phyloP scores from a whole-genome alignment of 2,113 vertebrate species.

The Cephalopholis sonnerati region DNA sequence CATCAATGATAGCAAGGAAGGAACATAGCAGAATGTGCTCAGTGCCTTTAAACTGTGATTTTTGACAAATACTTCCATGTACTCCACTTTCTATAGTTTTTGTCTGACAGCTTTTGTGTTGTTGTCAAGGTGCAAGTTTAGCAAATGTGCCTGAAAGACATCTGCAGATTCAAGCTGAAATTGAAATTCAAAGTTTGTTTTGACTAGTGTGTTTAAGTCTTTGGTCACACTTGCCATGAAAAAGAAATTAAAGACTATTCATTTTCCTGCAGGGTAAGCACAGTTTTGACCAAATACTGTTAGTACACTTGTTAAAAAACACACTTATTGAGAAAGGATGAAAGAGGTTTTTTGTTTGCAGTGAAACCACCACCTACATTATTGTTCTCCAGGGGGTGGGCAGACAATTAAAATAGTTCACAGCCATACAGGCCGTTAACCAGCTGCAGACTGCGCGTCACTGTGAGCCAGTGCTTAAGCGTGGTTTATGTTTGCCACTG shows the following conservation, averaged over 20 bases:
- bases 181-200: background rate
- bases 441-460: no score
- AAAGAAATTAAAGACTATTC: background rate
- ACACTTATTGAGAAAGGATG: no score
- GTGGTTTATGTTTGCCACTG: no score
- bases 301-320: no score
- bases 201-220: background rate
- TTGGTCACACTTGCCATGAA: background rate
- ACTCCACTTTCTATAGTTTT: background rate
- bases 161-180: background rate
- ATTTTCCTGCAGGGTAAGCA: background rate
- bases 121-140: background rate
- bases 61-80: slow-evolving; percentile 5
- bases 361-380: no score
- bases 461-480: no score
- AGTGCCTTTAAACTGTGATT: slow-evolving; percentile 32
- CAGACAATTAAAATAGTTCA: no score
- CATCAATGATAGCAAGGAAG: slow-evolving; percentile 52
- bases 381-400: no score
- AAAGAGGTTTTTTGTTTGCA: no score
- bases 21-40: slow-evolving; percentile 27
- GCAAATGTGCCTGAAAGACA: background rate
- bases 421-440: no score
- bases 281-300: no score
- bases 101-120: background rate